These are phyloP conservation scores for Sebastes steindachneri DNA, from an alignment of 2,797 vertebrate species.

Conservation along the genomic window DNA sequence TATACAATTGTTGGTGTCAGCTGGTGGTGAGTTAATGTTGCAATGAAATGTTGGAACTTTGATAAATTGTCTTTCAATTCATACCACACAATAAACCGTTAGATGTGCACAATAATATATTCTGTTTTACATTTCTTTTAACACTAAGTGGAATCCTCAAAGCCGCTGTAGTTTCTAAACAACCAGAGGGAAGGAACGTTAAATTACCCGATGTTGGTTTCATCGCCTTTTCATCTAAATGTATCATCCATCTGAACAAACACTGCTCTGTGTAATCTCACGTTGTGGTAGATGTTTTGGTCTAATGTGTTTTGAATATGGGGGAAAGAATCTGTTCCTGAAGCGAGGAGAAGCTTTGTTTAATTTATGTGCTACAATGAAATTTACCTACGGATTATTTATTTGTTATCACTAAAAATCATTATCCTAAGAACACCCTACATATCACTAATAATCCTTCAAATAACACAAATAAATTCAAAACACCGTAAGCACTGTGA, in stretches of 20 bases:
- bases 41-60: conserved; percentile 6
- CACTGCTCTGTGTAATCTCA: conserved; percentile 11
- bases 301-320: conserved; percentile 28
- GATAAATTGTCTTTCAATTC: conserved; percentile 10
- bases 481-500: not conserved
- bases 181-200: conserved; percentile 18
- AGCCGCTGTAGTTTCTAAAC: conserved; percentile 12
- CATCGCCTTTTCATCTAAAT: conserved; percentile 32
- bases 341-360: not conserved
- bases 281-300: conserved; percentile 6
- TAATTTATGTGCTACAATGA: not conserved
- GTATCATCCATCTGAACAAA: conserved; percentile 36
- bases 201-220: conserved; percentile 25
- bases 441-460: not conserved
- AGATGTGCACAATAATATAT: not conserved
- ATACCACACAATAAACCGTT: not conserved
- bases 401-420: not conserved
- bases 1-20: not conserved
- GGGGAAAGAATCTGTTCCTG: not conserved
- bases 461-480: not conserved
- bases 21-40: conserved; percentile 3
- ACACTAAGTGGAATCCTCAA: conserved; percentile 19
- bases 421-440: not conserved
- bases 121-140: conserved; percentile 6
- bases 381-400: not conserved